Base-by-base conservation (phyloP, 2,888 invertebrate genomes). In the Arctia plantaginis region DNA sequence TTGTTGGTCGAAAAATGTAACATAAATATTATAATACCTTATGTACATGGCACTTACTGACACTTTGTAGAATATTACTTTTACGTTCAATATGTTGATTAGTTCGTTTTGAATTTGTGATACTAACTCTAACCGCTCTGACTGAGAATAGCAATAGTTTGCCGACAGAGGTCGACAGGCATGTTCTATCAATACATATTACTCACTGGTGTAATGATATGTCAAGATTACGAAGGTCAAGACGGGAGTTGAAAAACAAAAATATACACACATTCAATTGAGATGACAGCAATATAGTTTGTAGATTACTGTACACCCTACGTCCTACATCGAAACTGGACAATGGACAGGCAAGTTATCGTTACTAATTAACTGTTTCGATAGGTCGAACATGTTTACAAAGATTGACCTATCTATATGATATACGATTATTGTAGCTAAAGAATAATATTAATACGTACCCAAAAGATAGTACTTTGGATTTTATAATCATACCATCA, bases 141-240 rank as follows among this genome's bases (percentile, higher is more conserved):
- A 27, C 41, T 66, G 41, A 39, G n/a, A 27, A 66, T 66, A 65
- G 10, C 65, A 66, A 66, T 39, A 39, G 59, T 39, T 23, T 23
- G 39, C 35, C 66, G 35, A 66, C 39, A 13, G n/a, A 66, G 66
- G 66, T 66, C 66, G 39, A 35, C 15, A 4, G 39, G 66, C 35
- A 66, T n/a, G 41, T 41, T n/a, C 66, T n/a, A 41, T n/a, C 62
- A 62, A n/a, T 8, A n/a, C 23, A 55, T 18, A 62, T 62, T 62
- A 15, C 62, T 65, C 66, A 55, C 66, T 65, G 55, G 66, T 66
- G 65, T 33, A 71, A 51, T 55, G 23, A 65, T 55, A 66, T 72
- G 33, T 39, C 39, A 72, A 72, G 39, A 66, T 72, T 27, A 55
- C 72, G 27, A 55, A 65, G 65, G 64, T 65, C 71, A 71, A 59